Percentiles rank a stretch among this genome's conserved stretches.
phyloP scores from a whole-genome alignment of 2,797 vertebrate species.

The Platalea minor region DNA sequence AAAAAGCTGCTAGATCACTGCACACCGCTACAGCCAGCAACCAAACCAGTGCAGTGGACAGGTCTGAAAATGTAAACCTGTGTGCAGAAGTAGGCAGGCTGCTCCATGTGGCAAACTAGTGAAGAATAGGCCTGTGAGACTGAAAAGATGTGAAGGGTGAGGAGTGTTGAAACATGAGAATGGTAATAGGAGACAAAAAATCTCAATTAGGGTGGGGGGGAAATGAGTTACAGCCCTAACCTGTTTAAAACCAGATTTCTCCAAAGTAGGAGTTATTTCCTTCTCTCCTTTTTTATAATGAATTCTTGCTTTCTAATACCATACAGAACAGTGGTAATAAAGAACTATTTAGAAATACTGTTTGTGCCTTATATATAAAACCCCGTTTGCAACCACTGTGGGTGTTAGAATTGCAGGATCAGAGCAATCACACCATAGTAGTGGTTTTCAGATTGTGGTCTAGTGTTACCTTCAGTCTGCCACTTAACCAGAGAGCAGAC shows the following conservation, averaged over 20 bases:
- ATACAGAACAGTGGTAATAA: neutral
- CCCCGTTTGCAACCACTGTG: rapidly evolving
- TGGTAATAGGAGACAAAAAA: neutral
- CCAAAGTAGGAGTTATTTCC: neutral
- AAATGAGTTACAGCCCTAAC: neutral
- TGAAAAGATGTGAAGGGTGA: neutral
- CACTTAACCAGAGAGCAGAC: neutral
- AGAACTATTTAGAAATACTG: neutral
- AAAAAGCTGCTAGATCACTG: neutral
- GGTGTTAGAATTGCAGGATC: neutral
- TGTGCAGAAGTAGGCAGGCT: neutral
- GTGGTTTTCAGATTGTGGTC: neutral
- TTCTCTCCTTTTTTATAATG: neutral
- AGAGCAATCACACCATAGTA: neutral
- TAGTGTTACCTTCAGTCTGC: neutral
- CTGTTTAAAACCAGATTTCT: neutral
- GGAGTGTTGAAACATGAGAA: neutral
- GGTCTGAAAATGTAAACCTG: neutral
- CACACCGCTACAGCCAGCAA: neutral
- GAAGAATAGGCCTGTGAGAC: neutral
- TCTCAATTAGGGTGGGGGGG: rapidly evolving
- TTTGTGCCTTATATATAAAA: neutral
- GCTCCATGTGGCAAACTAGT: neutral
- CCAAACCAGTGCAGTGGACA: neutral
- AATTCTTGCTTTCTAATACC: neutral